Evolutionary conservation across 2,113 vertebrate genomes (phyloP), one percentile per base, ranked within the genome.

Genomic region (Oryzias celebensis): DNA sequence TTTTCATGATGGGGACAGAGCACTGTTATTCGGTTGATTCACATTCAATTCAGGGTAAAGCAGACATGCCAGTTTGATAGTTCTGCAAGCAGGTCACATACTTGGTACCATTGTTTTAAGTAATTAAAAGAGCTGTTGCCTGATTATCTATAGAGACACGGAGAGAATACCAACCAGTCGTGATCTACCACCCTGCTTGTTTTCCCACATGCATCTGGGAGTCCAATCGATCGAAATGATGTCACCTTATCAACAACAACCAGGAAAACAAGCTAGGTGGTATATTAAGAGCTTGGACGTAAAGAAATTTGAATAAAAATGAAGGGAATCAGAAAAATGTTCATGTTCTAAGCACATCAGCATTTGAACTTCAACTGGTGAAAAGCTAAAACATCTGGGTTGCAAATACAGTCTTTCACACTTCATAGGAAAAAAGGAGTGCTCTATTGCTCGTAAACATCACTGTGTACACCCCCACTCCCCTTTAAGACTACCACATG

Each of bases 391-490:
- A 60, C 41, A 42, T 60, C 43, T 60, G 49, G 81, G 60, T 50
- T 48, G 63, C 62, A 76, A 42, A 75, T 68, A 48, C 69, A 59
- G 60, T 54, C 22, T 77, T 75, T 76, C 44, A 77, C 60, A 47
- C 49, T 68, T 74, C 24, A 68, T 68, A 61, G 83, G 62, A 75
- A 82, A 42, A 6, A 43, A 63, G 63, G 15, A 2, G 48, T 64
- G 65, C 61, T 77, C 61, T 43, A 55, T 63, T 58, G 69, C 57
- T 49, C 64, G 67, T 64, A 72, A 80, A 84, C 79, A 77, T 12
- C 4, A 51, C 31, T 68, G 69, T 65, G 51, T 48, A 45, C 54
- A 10, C 36, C 36, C 10, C 36, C 17, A 14, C 58, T 58, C 56
- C 52, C n/a, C 62, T 71, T 77, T 18, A 61, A 46, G 26, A 52